A percentile compares a stretch with the other conserved stretches of the same genome.
Evolutionary conservation across 2,113 vertebrate species (phyloP).

Genomic region (Thamnaconus septentrionalis): DNA sequence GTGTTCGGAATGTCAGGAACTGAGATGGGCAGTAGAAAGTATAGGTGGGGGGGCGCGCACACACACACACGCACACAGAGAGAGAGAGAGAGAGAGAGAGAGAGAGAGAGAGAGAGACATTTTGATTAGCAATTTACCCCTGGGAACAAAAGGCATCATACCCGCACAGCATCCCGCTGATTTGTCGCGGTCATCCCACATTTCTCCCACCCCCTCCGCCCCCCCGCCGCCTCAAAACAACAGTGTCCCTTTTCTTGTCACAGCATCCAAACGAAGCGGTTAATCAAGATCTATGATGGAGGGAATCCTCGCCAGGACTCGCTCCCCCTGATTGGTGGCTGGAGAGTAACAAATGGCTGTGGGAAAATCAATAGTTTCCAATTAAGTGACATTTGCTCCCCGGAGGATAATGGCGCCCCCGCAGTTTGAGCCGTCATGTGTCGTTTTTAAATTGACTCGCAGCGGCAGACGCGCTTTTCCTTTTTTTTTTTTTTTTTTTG

Average conservation of each 20-base stretch:
- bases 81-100: too few relatives aligned
- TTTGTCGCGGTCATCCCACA: slow-evolving; percentile 13
- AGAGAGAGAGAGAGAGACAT: too few relatives aligned
- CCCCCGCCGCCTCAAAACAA: not conserved
- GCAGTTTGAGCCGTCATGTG: slow-evolving; percentile 23
- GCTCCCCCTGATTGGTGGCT: slow-evolving; percentile 46
- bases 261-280: slow-evolving; percentile 44
- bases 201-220: not conserved
- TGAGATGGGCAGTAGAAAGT: too few relatives aligned
- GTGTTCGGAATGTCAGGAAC: too few relatives aligned
- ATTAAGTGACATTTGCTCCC: slow-evolving; percentile 56
- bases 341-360: slow-evolving; percentile 32
- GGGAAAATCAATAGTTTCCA: slow-evolving; percentile 60
- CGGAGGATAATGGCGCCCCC: slow-evolving; percentile 13
- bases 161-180: not conserved
- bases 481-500: not conserved
- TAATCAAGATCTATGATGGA: slow-evolving; percentile 58
- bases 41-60: too few relatives aligned
- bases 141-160: too few relatives aligned
- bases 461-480: not conserved
- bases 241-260: slow-evolving; percentile 30
- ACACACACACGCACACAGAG: too few relatives aligned
- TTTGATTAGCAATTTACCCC: too few relatives aligned
- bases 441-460: slow-evolving; percentile 6
- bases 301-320: slow-evolving; percentile 39